These are phyloP conservation scores for Theristicus caerulescens DNA, from an alignment of 2,113 vertebrate species.

Conservation along the genomic window DNA sequence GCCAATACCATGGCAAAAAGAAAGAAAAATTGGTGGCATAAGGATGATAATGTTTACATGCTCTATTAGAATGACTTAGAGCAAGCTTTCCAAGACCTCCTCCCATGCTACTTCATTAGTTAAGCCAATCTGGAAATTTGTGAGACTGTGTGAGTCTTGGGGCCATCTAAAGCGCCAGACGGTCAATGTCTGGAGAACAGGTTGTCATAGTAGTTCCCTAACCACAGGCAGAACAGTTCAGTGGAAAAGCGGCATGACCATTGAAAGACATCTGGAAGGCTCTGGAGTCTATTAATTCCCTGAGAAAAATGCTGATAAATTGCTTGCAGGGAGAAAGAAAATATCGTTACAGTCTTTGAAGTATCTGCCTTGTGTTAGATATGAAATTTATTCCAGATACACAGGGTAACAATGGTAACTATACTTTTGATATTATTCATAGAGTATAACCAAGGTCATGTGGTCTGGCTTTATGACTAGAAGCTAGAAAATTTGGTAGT, in stretches of 20 bases:
- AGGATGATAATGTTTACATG: background rate
- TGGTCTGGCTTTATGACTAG: background rate
- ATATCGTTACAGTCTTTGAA: background rate
- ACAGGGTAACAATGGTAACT: background rate
- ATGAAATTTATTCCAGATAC: background rate
- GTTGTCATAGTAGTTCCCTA: background rate
- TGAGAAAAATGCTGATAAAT: background rate
- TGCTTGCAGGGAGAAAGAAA: background rate
- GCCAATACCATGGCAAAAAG: background rate
- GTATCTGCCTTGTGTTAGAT: background rate
- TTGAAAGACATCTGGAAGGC: constrained; percentile 5
- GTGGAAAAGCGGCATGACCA: constrained; percentile 28
- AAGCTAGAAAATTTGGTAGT: background rate
- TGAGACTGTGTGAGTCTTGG: background rate
- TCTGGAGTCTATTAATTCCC: background rate
- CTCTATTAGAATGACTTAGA: background rate
- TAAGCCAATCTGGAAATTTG: background rate
- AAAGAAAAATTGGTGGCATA: background rate
- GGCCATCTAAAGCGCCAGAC: constrained; percentile 1
- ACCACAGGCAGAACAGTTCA: background rate
- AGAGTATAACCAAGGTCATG: background rate
- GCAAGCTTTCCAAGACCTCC: background rate
- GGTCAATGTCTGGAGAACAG: background rate
- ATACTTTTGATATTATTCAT: background rate
- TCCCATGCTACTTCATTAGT: background rate